These are phyloP conservation scores for Catocala fraxini DNA, from an alignment of 2,888 invertebrate species.

Conservation along the genomic window DNA sequence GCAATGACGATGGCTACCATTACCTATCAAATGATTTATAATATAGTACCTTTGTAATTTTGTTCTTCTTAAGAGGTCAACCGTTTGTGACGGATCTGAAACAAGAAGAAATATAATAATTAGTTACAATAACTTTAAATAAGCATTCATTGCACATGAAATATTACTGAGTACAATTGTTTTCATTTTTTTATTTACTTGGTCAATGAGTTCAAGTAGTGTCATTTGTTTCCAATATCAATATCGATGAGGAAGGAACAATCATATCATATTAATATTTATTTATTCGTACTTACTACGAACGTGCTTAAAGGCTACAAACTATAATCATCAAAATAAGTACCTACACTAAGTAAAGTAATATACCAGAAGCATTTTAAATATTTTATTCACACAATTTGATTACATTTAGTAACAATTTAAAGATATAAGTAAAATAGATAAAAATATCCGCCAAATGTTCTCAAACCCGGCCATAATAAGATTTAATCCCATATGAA, in stretches of 20 bases:
- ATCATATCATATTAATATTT: too few species aligned
- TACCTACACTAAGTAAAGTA: too few species aligned
- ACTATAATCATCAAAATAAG: too few species aligned
- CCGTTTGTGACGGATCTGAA: constrained; percentile 74
- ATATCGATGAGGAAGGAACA: too few species aligned
- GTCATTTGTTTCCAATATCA: not conserved
- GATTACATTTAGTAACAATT: too few species aligned
- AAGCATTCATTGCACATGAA: constrained; percentile 12
- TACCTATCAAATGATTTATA: constrained; percentile 23
- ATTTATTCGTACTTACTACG: too few species aligned
- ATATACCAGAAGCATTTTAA: too few species aligned
- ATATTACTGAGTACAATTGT: constrained; percentile 1
- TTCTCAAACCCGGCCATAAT: not conserved
- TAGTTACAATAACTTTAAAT: constrained; percentile 33
- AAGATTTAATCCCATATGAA: constrained; percentile 28
- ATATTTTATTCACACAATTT: too few species aligned
- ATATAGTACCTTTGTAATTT: constrained; percentile 76
- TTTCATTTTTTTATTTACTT: constrained; percentile 6
- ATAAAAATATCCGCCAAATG: too few species aligned
- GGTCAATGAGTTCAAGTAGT: constrained; percentile 1
- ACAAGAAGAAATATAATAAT: constrained; percentile 57
- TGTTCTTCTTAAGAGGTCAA: constrained; percentile 70
- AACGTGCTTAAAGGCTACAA: too few species aligned
- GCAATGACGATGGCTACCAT: constrained; percentile 30
- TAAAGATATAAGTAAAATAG: too few species aligned